Evolutionary conservation across 2,888 invertebrate species (phyloP), one percentile per base, ranked within the genome.

Genomic region (Rugalucina vietnamica): DNA sequence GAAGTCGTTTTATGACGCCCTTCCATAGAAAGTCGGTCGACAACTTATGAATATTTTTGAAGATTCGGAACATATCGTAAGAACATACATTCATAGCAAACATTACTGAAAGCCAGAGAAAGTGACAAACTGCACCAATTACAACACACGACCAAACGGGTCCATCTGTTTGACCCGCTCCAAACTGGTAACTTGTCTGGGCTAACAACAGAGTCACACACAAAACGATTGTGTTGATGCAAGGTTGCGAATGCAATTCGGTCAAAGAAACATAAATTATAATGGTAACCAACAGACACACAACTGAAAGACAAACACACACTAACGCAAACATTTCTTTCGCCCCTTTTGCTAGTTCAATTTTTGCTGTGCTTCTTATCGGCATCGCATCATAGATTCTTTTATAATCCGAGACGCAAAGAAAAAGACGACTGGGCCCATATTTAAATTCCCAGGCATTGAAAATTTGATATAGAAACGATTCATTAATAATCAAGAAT

Each of bases 51-150:
- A 54, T 29, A 21, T 49, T 32, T 18, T 69, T 27, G 37, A 86
- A 69, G 0, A 73, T 69, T 14, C 79, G 39, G 18, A 39, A 79
- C 76, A 81, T 76, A 43, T 86, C 81, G 50, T 71, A 75, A 0
- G 83, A 76, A 32, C 86, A 86, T n/a, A 79, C 69, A 29, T 86
- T 83, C 86, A 83, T 86, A 81, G 83, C 83, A 65, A 84, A 81
- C 29, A 86, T 34, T 12, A 76, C 54, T 14, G 57, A 76, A 10
- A 86, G 57, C 83, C 81, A 86, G 29, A 72, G 76, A 21, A 79
- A 83, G 76, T 86, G 86, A 21, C 79, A 71, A 8, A 60, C 10
- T 12, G 79, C 37, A 60, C 83, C 86, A n/a, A 86, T n/a, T 5
- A 49, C 27, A 54, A 71, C 57, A 36, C 86, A 86, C 29, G 50